phyloP scores from a whole-genome alignment of 2,113 vertebrate genomes.

The Myrmecophaga tridactyla region DNA sequence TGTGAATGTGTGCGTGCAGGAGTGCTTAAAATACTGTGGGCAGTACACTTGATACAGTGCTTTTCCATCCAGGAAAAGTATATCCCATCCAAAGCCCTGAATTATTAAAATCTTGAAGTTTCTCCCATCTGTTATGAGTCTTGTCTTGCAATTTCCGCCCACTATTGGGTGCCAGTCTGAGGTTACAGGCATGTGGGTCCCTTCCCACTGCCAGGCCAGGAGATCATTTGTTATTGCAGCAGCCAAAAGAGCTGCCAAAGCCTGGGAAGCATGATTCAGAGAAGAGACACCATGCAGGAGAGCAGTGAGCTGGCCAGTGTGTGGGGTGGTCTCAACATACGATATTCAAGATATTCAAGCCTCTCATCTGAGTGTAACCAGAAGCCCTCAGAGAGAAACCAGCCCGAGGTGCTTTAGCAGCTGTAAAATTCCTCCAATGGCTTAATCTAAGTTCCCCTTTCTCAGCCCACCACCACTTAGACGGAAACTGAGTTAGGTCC shows the following conservation, averaged over 20 bases:
- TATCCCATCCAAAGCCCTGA: not conserved
- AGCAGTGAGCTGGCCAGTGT: not conserved
- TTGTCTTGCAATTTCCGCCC: not conserved
- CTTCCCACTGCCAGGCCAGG: not conserved
- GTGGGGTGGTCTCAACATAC: constrained; percentile 8
- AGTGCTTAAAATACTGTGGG: not conserved
- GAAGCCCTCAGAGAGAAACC: constrained; percentile 11
- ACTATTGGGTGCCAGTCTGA: not conserved
- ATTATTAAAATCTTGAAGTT: constrained; percentile 44
- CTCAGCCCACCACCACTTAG: constrained; percentile 38
- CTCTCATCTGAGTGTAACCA: not conserved
- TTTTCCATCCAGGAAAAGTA: constrained; percentile 41
- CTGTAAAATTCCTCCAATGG: not conserved
- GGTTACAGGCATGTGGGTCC: not conserved
- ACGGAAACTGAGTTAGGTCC: constrained; percentile 47
- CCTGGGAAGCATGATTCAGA: not conserved
- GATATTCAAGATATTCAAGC: not conserved
- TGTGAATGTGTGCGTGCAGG: not conserved
- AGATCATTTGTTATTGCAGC: not conserved
- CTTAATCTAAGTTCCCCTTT: not conserved
- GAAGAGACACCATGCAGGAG: not conserved
- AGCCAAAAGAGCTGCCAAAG: not conserved
- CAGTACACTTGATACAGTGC: not conserved
- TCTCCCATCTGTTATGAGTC: not conserved
- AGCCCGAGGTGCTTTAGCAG: not conserved